A percentile compares a stretch with the other conserved stretches of the same genome.
phyloP scores from a whole-genome alignment of 2,797 vertebrate genomes.

The Craterocephalus amniculus region DNA sequence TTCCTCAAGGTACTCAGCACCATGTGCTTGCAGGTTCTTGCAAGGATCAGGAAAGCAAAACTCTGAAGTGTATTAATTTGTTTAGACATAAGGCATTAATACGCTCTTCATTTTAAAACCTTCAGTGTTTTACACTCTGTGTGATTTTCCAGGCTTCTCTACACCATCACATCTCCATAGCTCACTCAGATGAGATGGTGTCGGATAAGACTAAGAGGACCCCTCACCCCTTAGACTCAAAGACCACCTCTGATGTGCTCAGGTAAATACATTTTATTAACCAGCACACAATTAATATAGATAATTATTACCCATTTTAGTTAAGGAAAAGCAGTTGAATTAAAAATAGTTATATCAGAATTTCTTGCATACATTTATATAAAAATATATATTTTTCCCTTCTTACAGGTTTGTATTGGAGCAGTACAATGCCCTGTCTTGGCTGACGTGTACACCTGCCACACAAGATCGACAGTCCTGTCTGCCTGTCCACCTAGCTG shows the following conservation, averaged over 20 bases:
- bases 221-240: slow-evolving; percentile 96
- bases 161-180: slow-evolving; percentile 96
- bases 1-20: slow-evolving; percentile 91
- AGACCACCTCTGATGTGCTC: slow-evolving; percentile 98
- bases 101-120: neutral
- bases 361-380: neutral
- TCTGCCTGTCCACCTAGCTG: slow-evolving; percentile 96
- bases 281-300: neutral
- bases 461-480: slow-evolving; percentile 98
- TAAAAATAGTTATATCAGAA: neutral
- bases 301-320: neutral
- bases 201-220: slow-evolving; percentile 91
- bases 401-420: slow-evolving; percentile 93
- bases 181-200: slow-evolving; percentile 92
- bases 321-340: neutral
- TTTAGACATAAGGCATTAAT: slow-evolving; percentile 1
- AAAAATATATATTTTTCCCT: neutral
- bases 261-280: slow-evolving; percentile 81
- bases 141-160: slow-evolving; percentile 88
- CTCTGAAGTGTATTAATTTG: neutral
- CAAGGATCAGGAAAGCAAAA: neutral
- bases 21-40: neutral
- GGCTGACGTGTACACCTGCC: slow-evolving; percentile 96
- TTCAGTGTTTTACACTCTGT: slow-evolving; percentile 16
- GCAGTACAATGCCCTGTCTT: slow-evolving; percentile 98